Conservation (phyloP, 2,797 vertebrate genomes). For the Rhincodon typus region DNA sequence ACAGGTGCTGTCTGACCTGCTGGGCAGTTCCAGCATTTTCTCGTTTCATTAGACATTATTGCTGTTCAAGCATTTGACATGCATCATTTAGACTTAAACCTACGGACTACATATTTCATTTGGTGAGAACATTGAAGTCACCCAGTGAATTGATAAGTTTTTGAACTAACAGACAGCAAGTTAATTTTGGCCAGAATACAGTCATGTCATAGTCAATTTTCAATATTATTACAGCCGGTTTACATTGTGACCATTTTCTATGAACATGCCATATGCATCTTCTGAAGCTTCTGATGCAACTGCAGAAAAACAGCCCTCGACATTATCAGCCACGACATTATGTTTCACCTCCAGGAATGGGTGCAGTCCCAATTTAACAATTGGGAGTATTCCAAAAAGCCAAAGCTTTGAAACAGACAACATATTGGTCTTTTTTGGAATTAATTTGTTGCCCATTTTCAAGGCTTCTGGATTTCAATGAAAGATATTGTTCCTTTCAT, state of each 20-base stretch:
- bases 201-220: not conserved
- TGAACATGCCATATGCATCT: not conserved
- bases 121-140: not conserved
- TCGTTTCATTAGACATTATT: not conserved
- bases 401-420: not conserved
- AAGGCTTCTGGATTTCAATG: not conserved
- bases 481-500: not conserved
- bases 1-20: not conserved
- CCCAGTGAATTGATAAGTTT: not conserved
- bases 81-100: not conserved
- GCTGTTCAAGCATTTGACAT: not conserved
- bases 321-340: not conserved
- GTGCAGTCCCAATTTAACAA: not conserved
- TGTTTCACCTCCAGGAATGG: not conserved
- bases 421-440: no score
- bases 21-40: no score
- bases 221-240: not conserved
- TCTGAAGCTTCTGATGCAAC: not conserved
- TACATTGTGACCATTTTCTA: not conserved
- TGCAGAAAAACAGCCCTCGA: not conserved
- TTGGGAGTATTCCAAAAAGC: not conserved
- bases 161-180: not conserved
- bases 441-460: not conserved
- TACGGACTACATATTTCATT: not conserved
- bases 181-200: not conserved